Evolutionary conservation across 1,140 invertebrate genomes (phyloP), one percentile per base, ranked within the genome.

Genomic region (Piezodorus guildinii): DNA sequence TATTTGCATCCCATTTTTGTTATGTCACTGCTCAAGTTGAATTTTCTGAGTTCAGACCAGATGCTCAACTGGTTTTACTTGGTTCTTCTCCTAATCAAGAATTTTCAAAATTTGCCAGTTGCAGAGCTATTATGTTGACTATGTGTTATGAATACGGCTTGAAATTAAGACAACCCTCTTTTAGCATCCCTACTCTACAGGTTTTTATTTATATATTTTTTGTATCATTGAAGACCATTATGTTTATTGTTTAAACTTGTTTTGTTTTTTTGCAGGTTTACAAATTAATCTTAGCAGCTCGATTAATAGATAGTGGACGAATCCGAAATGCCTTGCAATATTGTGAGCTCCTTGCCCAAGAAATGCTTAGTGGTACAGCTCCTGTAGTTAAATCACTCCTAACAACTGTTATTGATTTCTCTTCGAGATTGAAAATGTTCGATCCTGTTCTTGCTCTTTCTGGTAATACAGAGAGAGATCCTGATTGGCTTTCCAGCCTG

Each of bases 141-240:
- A 91, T 96, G 76, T 87, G 96, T 60, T 96, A 94, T 73, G 94
- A 96, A 75, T 97, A 93, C 75, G 93, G 91, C 0, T 82, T 87
- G 54, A 85, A 85, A 66, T 79, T 96, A 34, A 86, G 84, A 66
- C 85, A 89, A 70, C 80, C 84, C n/a, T 77, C 81, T 45, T 91
- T 87, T 70, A 78, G 80, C 63, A 77, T 93, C 39, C 75, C 81
- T 12, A 82, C 88, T 69, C 81, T 90, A 69, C 85, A 85, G 77
- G 83, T 86, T 70, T 56, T 8, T 15, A 15, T 69, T 19, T n/a
- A 49, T 49, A n/a, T n/a, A 10, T 21, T 49, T 10, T 10, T n/a
- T 49, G 17, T n/a, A 17, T 49, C 5, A 10, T 6, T 49, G 5
- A 1, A 19, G 25, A 52, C 12, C 21, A 56, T 64, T 34, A 60